Base-by-base conservation (phyloP, 2,113 vertebrate species). In the Nesogale talazaci region DNA sequence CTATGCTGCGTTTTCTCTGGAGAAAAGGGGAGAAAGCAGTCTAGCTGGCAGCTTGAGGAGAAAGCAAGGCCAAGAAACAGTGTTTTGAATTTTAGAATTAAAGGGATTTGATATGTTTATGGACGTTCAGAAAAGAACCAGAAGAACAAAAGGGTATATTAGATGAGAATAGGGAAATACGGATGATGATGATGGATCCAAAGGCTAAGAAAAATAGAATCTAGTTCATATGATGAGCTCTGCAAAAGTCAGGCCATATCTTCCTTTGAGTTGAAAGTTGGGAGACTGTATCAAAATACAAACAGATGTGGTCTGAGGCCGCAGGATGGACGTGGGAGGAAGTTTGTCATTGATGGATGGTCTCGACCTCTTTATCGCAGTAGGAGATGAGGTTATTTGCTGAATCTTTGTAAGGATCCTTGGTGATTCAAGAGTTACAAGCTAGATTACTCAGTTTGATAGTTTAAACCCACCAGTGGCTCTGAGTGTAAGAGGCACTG, bases 181-280 rank as follows among this genome's bases (percentile, higher is more conserved):
- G n/a, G 69, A 34, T 70, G 69, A 34, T 2, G 46, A 52, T 12
- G 29, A 15, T 15, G 15, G 36, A 20, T 20, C 29, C 74, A 88
- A 46, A 90, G 52, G 34, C 22, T 3, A 5, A 23, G 42, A 27
- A n/a, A 38, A 81, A 7, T 0, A 2, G 46, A 57, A 40, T 29
- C 16, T 3, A 1, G 17, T 11, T 3, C 2, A 4, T 8, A 0
- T 11, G 6, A 3, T 14, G 31, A 57, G 20, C 36, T 8, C 40
- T 17, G 61, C 67, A 75, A 82, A 20, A 57, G 29, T 17, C n/a
- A 46, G 38, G 74, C 16, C 40, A 38, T 20, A 2, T 23, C 11
- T 70, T 63, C 74, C 57, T 57, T 42, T 57, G 77, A n/a, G 6
- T 27, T 15, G 23, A 22, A 9, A n/a, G 4, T 3, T 6, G 16